These are phyloP conservation scores for Drosophila ercepeae DNA, from an alignment of 1,140 invertebrate species.

Conservation along the genomic window DNA sequence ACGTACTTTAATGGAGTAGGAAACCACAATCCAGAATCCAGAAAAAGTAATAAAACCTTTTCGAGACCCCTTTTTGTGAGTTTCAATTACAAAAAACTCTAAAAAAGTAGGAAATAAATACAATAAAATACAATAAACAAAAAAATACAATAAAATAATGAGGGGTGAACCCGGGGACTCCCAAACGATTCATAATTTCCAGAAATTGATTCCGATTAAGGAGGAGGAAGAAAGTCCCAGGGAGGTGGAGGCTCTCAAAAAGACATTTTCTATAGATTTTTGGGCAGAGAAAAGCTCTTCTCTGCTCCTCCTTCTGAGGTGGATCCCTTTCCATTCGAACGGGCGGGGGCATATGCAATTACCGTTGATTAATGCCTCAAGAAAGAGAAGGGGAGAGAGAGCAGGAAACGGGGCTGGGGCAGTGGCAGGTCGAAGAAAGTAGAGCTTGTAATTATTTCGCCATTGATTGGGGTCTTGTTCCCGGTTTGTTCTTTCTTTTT, in stretches of 20 bases:
- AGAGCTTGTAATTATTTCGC: conserved; percentile 49
- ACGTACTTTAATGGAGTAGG: too few species aligned
- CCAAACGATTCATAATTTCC: conserved; percentile 11
- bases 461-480: conserved; percentile 40
- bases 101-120: neutral
- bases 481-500: too few species aligned
- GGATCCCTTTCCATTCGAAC: neutral
- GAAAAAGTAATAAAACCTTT: neutral
- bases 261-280: neutral
- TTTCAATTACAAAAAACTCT: conserved; percentile 6
- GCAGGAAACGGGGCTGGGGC: too few species aligned
- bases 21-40: conserved; percentile 5
- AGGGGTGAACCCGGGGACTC: neutral
- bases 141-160: neutral
- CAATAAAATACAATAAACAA: conserved; percentile 9
- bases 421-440: conserved; percentile 18
- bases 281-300: neutral
- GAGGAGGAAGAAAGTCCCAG: too few species aligned
- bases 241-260: too few species aligned
- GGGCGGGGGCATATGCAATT: conserved; percentile 17
- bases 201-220: neutral
- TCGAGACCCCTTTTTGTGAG: too few species aligned
- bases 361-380: conserved; percentile 27
- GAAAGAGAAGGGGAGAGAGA: conserved; percentile 15
- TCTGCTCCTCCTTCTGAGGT: too few species aligned